Base-by-base conservation (phyloP, 2,888 invertebrate genomes). In the Hartigia nigra region DNA sequence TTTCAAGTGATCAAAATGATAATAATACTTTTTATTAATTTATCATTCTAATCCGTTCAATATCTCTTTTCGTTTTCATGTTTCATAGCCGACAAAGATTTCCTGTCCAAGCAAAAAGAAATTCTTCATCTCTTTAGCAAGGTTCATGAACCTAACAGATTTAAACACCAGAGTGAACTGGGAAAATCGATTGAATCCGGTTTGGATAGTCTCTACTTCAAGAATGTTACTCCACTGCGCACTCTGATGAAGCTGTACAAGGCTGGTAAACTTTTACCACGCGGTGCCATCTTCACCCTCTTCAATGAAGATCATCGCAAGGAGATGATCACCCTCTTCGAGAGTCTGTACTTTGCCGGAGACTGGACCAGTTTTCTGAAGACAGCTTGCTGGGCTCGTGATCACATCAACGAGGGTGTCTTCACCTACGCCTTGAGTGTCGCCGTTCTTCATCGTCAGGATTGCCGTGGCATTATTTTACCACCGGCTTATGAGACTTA, bases 401-500 rank as follows among this genome's bases (percentile, higher is more conserved):
- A 94, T 78, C 92, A 93, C 82, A 91, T 95, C 80, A 96, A 96
- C 90, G 95, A 95, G 90, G 94, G 93, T 77, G 92, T 96, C 87
- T 96, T 94, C 89, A 92, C 95, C 74, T 94, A 96, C 90, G 94
- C 95, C 5, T 90, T 95, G 77, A 93, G 93, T 80, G 92, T 94
- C 34, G 95, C 95, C 23, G 92, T 95, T 23, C 90, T 95, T 69
- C 95, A 95, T 84, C 94, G 95, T 55, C 91, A 91, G 12, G 95
- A 96, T 82, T 94, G 94, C 79, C 93, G 94, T 86, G 95, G 94
- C 36, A 91, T 96, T 77, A 92, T 94, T 70, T 91, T 96, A 12
- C 96, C 96, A 31, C 94, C 96, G 76, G 92, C 95, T 78, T 95
- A 96, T 87, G 96, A 96, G 91, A 92, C 96, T 81, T 93, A 94